These are phyloP conservation scores for Drosophila elegans DNA, from an alignment of 1,140 invertebrate genomes.

Conservation along the genomic window DNA sequence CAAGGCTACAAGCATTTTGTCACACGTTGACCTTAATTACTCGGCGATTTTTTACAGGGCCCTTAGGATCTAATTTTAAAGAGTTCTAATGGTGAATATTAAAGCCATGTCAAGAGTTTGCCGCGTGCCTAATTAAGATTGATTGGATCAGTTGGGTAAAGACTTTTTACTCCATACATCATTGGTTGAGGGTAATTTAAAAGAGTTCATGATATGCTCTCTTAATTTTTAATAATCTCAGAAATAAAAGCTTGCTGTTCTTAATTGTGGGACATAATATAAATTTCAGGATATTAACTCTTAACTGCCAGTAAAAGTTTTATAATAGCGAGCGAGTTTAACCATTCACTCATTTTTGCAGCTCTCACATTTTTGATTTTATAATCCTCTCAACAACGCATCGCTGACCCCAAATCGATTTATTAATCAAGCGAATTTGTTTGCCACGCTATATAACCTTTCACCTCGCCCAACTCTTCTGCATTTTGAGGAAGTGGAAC, in stretches of 20 bases:
- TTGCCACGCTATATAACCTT: not conserved
- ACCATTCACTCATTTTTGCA: not conserved
- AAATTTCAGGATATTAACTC: not conserved
- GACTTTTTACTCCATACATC: not conserved
- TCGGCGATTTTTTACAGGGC: slow-evolving; percentile 8
- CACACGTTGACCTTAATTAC: slow-evolving; percentile 65
- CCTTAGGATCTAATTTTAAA: slow-evolving; percentile 11
- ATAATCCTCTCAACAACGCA: not conserved
- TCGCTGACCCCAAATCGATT: slow-evolving; percentile 12
- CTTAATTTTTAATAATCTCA: not conserved
- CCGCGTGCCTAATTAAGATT: not conserved
- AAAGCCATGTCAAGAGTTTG: not conserved
- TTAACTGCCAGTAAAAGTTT: not conserved
- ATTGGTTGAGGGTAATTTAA: not conserved
- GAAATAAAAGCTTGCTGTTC: not conserved
- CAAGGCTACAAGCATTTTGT: slow-evolving; percentile 32
- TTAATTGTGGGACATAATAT: not conserved
- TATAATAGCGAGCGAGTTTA: not conserved
- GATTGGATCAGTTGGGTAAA: not conserved
- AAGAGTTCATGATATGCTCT: not conserved
- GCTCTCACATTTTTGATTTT: not conserved
- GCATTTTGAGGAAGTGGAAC: slow-evolving; percentile 10
- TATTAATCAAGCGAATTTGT: slow-evolving; percentile 21
- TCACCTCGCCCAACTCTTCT: slow-evolving; percentile 4
- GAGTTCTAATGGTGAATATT: slow-evolving; percentile 1